Percentiles rank a stretch among this genome's conserved stretches.
Conservation (phyloP, 1,140 invertebrate species). For the Aphis craccivora region DNA sequence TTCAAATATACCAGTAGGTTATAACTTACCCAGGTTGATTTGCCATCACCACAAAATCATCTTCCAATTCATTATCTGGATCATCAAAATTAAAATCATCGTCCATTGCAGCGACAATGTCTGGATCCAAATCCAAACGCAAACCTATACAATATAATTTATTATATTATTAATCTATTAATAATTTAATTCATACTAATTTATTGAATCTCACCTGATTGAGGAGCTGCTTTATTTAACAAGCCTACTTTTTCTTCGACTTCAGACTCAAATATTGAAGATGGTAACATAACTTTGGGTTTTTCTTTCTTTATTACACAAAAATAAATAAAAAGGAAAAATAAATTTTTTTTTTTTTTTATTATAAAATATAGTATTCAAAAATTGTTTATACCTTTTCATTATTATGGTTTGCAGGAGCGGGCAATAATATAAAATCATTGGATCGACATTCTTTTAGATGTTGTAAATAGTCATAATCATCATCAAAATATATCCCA, state of each 20-base stretch:
- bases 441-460: slow-evolving; percentile 64
- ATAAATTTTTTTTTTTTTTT: not conserved
- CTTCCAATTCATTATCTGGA: slow-evolving; percentile 85
- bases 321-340: no score
- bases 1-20: not conserved
- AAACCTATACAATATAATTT: slow-evolving; percentile 68
- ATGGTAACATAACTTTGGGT: slow-evolving; percentile 76
- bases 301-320: slow-evolving; percentile 59
- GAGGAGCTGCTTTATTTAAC: slow-evolving; percentile 85
- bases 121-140: slow-evolving; percentile 86
- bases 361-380: not conserved
- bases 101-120: slow-evolving; percentile 91
- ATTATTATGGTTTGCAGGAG: slow-evolving; percentile 20
- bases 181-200: not conserved
- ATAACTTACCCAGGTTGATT: slow-evolving; percentile 64
- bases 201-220: slow-evolving; percentile 68
- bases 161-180: not conserved
- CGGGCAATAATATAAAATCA: slow-evolving; percentile 53
- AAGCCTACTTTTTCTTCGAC: slow-evolving; percentile 88
- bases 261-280: slow-evolving; percentile 89
- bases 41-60: slow-evolving; percentile 87
- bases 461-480: slow-evolving; percentile 96
- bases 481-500: slow-evolving; percentile 96
- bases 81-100: slow-evolving; percentile 89
- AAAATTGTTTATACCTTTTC: slow-evolving; percentile 21